Evolutionary conservation across 2,888 invertebrate species (phyloP), one percentile per base, ranked within the genome.

Genomic region (Cryptus viduatorius): DNA sequence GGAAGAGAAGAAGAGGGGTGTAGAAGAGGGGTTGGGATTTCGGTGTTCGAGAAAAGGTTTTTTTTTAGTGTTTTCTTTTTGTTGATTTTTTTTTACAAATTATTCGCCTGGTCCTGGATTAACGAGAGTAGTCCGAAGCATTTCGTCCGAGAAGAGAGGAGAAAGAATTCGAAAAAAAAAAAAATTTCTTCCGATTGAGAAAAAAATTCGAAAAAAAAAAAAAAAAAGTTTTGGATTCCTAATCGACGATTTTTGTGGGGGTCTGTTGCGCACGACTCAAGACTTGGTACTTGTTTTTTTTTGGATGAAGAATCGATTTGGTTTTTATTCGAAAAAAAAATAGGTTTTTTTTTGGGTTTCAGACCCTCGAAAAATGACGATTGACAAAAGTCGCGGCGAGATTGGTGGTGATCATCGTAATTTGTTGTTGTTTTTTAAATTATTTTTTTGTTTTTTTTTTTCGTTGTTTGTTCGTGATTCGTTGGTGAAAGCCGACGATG

Each of bases 81-180:
- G 65, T 56, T 72, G 68, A 24, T 37, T 37, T 37, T 37, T 37
- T 37, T 37, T 79, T 65, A 75, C 76, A 78, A 71, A 44, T 82
- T 86, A 86, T 89, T 84, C 88, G 90, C 89, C 90, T 89, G 90
- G 88, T 90, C 89, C 86, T 84, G 68, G 86, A 88, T 89, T 88
- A 88, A 82, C 80, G 37, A 79, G 84, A 84, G 83, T 88, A 85
- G 87, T 89, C 87, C 85, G 78, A 80, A 61, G 71, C 37, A n/a
- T 73, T 73, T 31, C 56, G 19, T 12, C 16, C 68, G n/a, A 44
- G 48, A 16, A 44, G 48, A 16, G n/a, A 42, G 65, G 42, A n/a
- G 42, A 12, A 76, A 24, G 24, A 50, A 31, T n/a, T 12, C n/a
- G 19, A n/a, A n/a, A 31, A 37, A 37, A 8, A 4, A 37, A 37